A percentile compares a stretch with the other conserved stretches of the same genome.
Evolutionary conservation across 2,113 vertebrate genomes (phyloP).

Genomic region (Entomyzon cyanotis): DNA sequence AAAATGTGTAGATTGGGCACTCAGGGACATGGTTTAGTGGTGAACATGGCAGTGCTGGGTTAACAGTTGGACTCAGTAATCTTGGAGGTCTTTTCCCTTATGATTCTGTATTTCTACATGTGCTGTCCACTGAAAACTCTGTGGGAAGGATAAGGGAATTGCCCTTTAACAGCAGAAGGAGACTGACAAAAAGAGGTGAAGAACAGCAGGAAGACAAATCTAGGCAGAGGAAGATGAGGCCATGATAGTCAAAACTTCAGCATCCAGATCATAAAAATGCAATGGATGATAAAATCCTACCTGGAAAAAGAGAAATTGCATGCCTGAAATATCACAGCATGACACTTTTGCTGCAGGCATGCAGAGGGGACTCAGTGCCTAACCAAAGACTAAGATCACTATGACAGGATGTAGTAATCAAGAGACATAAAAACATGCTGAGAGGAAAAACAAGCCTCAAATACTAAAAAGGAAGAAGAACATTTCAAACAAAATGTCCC

Average conservation of each 20-base stretch:
- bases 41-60: not conserved
- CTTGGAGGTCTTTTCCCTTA: not conserved
- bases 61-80: not conserved
- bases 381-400: not conserved
- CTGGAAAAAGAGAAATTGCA: not conserved
- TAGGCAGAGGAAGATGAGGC: not conserved
- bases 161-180: not conserved
- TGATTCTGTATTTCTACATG: not conserved
- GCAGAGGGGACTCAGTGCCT: not conserved
- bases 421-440: not conserved
- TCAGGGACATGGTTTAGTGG: not conserved
- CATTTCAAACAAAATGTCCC: not conserved
- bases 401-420: not conserved
- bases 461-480: not conserved
- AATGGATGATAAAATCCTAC: not conserved
- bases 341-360: not conserved
- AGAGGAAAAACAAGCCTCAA: not conserved
- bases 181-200: not conserved
- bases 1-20: not conserved
- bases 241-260: not conserved
- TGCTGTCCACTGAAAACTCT: not conserved
- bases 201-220: not conserved
- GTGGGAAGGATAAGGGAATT: not conserved
- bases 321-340: not conserved
- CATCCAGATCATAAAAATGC: rapidly evolving